These are phyloP conservation scores for Manis crassicaudata DNA, from an alignment of 2,797 vertebrate species.

Conservation along the genomic window DNA sequence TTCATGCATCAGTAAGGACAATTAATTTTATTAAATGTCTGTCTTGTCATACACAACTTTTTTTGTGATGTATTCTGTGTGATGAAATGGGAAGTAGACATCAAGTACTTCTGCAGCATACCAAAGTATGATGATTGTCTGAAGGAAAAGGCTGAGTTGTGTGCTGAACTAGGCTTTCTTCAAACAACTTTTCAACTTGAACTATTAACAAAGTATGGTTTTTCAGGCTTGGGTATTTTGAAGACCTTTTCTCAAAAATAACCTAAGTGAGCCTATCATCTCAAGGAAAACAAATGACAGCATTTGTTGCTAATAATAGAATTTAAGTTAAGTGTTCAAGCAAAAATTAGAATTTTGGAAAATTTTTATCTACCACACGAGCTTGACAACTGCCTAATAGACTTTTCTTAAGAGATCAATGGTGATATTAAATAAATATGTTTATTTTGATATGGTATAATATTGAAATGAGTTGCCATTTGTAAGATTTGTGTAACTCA, in stretches of 20 bases:
- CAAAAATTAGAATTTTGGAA: slow-evolving; percentile 41
- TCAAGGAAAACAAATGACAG: neutral
- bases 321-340: slow-evolving; percentile 12
- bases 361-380: neutral
- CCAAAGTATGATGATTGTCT: neutral
- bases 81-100: neutral
- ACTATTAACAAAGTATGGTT: neutral
- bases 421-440: neutral
- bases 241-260: slow-evolving; percentile 40
- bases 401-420: slow-evolving; percentile 10
- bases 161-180: neutral
- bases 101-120: neutral
- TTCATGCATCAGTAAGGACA: slow-evolving; percentile 7
- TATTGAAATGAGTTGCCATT: slow-evolving; percentile 22
- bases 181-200: slow-evolving; percentile 53
- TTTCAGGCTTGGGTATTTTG: slow-evolving; percentile 28
- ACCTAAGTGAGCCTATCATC: neutral
- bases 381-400: neutral
- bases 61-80: neutral
- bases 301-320: slow-evolving; percentile 18
- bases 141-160: slow-evolving; percentile 34
- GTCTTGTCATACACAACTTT: neutral
- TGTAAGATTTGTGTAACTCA: neutral
- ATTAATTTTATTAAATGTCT: slow-evolving; percentile 24
- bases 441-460: neutral